phyloP scores from a whole-genome alignment of 2,113 vertebrate genomes.

The Lasiurus borealis region DNA sequence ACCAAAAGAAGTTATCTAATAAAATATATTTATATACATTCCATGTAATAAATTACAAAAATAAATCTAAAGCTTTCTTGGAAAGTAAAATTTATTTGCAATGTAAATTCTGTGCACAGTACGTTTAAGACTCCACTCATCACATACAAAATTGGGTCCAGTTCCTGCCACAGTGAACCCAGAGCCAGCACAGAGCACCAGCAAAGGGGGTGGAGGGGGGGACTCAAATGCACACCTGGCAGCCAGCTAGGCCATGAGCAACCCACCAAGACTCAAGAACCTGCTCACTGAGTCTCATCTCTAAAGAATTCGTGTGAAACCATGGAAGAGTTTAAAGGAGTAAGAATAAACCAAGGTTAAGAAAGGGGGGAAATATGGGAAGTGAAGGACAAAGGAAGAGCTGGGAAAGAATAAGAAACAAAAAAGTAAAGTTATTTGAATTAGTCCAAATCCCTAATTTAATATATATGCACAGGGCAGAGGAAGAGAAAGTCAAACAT shows the following conservation, averaged over 20 bases:
- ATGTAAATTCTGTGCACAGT: background rate
- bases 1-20: constrained; percentile 27
- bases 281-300: background rate
- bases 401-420: background rate
- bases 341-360: background rate
- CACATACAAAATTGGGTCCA: background rate
- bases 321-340: background rate
- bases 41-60: constrained; percentile 19
- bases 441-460: constrained; percentile 40
- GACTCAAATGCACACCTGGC: background rate
- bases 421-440: constrained; percentile 31
- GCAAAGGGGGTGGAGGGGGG: background rate
- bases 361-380: background rate
- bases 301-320: constrained; percentile 34
- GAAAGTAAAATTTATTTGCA: constrained; percentile 25
- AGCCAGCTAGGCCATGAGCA: no score
- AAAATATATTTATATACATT: background rate
- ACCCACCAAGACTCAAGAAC: background rate
- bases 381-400: background rate
- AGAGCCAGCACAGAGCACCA: background rate
- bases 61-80: background rate
- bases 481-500: background rate
- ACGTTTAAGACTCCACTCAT: background rate
- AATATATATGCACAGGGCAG: background rate
- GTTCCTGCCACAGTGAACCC: background rate